Evolutionary conservation across 2,797 vertebrate genomes (phyloP).

Genomic region (Lates japonicus): DNA sequence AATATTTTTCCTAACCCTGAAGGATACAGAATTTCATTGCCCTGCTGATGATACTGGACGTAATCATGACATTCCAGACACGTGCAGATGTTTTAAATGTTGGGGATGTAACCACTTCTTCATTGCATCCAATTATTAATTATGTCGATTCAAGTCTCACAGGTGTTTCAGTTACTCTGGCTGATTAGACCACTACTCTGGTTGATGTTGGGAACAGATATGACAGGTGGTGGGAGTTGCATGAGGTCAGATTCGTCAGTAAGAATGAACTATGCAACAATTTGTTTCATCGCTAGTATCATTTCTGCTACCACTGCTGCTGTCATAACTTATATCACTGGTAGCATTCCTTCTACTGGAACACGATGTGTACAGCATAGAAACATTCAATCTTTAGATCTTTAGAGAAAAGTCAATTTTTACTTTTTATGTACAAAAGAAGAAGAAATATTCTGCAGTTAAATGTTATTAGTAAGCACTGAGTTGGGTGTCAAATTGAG

Average conservation of each 20-base stretch:
- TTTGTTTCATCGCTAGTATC: too few relatives aligned
- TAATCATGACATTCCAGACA: background rate
- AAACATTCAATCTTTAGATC: background rate
- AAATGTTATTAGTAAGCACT: too few relatives aligned
- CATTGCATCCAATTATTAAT: background rate
- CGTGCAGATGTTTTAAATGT: conserved; percentile 1
- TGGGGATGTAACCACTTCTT: background rate
- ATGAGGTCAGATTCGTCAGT: background rate
- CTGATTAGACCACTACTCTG: background rate
- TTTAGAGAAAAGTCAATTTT: too few relatives aligned
- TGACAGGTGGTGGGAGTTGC: background rate
- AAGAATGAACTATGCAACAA: too few relatives aligned
- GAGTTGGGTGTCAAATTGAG: background rate
- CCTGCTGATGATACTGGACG: background rate
- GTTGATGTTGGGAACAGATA: background rate
- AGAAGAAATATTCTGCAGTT: too few relatives aligned
- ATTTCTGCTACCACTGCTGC: too few relatives aligned
- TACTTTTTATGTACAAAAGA: too few relatives aligned
- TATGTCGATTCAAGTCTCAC: background rate
- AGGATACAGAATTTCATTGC: background rate
- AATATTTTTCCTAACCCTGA: conserved; percentile 7
- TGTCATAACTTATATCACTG: too few relatives aligned
- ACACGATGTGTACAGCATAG: too few relatives aligned
- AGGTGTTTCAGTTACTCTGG: background rate
- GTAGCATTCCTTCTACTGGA: too few relatives aligned